Percentiles rank a stretch among this genome's conserved stretches.
Conservation (phyloP, 2,888 invertebrate species). For the Timema podura region DNA sequence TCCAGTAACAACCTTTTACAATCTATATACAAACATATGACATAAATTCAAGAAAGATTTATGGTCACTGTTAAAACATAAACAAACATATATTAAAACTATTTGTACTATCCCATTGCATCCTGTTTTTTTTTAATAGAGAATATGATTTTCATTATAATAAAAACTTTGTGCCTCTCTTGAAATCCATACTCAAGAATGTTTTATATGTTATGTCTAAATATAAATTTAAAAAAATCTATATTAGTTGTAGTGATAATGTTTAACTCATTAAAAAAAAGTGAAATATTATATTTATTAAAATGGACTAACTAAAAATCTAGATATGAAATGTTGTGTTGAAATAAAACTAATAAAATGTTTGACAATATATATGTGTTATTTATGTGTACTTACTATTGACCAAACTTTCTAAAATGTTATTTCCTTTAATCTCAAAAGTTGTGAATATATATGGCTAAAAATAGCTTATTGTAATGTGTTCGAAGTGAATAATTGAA, state of each 20-base stretch:
- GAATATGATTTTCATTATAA: constrained; percentile 33
- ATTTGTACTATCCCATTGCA: constrained; percentile 29
- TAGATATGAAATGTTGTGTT: constrained; percentile 34
- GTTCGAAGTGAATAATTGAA: too few relatives aligned
- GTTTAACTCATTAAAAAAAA: constrained; percentile 32
- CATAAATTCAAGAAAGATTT: constrained; percentile 24
- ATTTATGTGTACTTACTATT: constrained; percentile 18
- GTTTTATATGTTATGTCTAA: constrained; percentile 39
- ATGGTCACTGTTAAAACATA: constrained; percentile 28
- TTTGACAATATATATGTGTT: constrained; percentile 30
- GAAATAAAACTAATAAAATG: constrained; percentile 33
- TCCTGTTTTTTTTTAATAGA: constrained; percentile 32
- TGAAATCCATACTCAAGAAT: constrained; percentile 39
- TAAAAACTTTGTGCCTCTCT: constrained; percentile 41
- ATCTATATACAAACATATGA: constrained; percentile 25
- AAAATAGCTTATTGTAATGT: too few relatives aligned
- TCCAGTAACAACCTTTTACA: too few relatives aligned
- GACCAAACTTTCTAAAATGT: not conserved
- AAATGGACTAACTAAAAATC: constrained; percentile 27
- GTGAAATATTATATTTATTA: constrained; percentile 26
- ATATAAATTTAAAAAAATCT: constrained; percentile 31
- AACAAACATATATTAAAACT: constrained; percentile 14
- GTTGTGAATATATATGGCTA: too few relatives aligned
- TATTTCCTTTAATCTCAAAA: too few relatives aligned
- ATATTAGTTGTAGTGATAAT: constrained; percentile 32